Conservation (phyloP, 1,140 invertebrate genomes). For the Odontomachus brunneus region DNA sequence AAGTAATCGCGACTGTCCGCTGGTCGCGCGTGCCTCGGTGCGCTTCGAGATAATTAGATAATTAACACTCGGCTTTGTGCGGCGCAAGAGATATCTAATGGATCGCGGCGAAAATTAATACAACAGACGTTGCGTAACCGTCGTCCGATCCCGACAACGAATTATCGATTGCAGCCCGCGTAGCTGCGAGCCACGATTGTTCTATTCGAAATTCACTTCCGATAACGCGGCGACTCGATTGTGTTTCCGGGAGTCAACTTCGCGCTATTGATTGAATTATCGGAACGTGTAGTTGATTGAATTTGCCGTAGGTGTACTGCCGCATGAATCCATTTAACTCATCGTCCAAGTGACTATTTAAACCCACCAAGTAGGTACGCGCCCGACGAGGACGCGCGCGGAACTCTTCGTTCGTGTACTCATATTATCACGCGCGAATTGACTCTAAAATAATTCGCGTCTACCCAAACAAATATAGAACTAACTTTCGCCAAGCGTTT, state of each 20-base stretch:
- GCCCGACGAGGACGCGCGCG: background rate
- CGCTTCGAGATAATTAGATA: constrained; percentile 40
- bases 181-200: constrained; percentile 60
- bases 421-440: background rate
- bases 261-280: constrained; percentile 68
- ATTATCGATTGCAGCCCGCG: constrained; percentile 62
- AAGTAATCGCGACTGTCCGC: constrained; percentile 22
- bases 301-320: constrained; percentile 58
- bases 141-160: constrained; percentile 60
- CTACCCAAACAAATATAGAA: constrained; percentile 10
- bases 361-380: constrained; percentile 18
- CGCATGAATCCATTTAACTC: constrained; percentile 52
- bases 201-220: constrained; percentile 64
- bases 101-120: constrained; percentile 46
- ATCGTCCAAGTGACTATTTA: constrained; percentile 59
- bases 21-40: constrained; percentile 30
- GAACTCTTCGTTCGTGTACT: background rate
- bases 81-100: constrained; percentile 39
- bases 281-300: constrained; percentile 55
- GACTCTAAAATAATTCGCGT: background rate
- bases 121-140: constrained; percentile 54
- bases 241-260: constrained; percentile 62
- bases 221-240: constrained; percentile 52
- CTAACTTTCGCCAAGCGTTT: background rate
- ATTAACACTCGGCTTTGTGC: constrained; percentile 40